Percentiles rank a stretch among this genome's conserved stretches.
Evolutionary conservation across 2,797 vertebrate genomes (phyloP).

Genomic region (Channallabes apus): DNA sequence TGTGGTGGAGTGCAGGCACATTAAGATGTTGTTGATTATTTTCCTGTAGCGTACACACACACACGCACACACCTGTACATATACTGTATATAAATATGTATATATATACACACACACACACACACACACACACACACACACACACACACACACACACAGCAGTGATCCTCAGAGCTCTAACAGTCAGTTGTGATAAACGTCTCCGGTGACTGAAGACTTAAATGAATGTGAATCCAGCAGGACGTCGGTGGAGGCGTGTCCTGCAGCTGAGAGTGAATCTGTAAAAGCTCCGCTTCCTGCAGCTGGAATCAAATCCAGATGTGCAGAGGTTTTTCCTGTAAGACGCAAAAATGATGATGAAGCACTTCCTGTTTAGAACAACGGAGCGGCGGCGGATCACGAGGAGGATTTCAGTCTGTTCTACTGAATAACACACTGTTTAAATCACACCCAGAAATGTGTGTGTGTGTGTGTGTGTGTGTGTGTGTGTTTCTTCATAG

Average conservation of each 20-base stretch:
- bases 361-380: conserved; percentile 17
- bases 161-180: neutral
- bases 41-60: too few species aligned
- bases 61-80: neutral
- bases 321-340: conserved; percentile 11
- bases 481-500: neutral
- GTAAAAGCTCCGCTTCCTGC: neutral
- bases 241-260: neutral
- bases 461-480: neutral
- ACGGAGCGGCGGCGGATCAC: neutral
- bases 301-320: conserved; percentile 20
- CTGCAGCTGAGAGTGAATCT: neutral
- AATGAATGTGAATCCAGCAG: neutral
- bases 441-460: neutral
- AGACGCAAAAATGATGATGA: neutral
- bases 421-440: neutral
- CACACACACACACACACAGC: neutral
- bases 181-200: neutral
- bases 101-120: too few species aligned
- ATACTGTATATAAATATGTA: too few species aligned
- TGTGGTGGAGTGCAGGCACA: too few species aligned
- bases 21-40: too few species aligned
- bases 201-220: neutral
- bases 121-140: neutral
- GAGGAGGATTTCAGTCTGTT: neutral